phyloP scores from a whole-genome alignment of 2,888 invertebrate species.

The Eupithecia dodoneata region DNA sequence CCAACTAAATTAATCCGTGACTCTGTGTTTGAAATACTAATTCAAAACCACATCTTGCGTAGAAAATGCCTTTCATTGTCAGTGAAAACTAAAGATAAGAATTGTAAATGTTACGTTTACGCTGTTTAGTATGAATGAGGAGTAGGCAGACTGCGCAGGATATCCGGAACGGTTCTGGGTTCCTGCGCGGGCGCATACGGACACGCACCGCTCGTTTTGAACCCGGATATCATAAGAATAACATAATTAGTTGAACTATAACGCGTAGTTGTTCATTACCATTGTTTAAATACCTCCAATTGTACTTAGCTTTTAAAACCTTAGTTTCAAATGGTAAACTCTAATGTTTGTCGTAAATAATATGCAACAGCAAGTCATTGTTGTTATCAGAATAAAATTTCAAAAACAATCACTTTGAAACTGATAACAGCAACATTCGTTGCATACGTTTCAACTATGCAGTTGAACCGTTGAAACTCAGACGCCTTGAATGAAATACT shows the following conservation, averaged over 20 bases:
- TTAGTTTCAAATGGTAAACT: neutral
- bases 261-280: constrained; percentile 14
- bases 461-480: too few relatives aligned
- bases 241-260: constrained; percentile 17
- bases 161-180: constrained; percentile 67
- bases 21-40: constrained; percentile 19
- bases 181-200: constrained; percentile 48
- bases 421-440: neutral
- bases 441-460: neutral
- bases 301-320: neutral
- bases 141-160: constrained; percentile 65
- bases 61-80: constrained; percentile 52
- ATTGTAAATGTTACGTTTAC: constrained; percentile 46
- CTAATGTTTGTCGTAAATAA: neutral
- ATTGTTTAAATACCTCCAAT: neutral
- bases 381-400: neutral
- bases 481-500: constrained; percentile 17
- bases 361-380: neutral
- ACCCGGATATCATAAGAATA: constrained; percentile 47
- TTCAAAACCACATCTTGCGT: constrained; percentile 36
- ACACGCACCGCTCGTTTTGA: constrained; percentile 47
- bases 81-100: constrained; percentile 48
- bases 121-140: constrained; percentile 63
- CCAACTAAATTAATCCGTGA: constrained; percentile 1
- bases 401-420: neutral